Evolutionary conservation across 1,140 invertebrate species (phyloP), one percentile per base, ranked within the genome.

Genomic region (Vanessa tameamea): DNA sequence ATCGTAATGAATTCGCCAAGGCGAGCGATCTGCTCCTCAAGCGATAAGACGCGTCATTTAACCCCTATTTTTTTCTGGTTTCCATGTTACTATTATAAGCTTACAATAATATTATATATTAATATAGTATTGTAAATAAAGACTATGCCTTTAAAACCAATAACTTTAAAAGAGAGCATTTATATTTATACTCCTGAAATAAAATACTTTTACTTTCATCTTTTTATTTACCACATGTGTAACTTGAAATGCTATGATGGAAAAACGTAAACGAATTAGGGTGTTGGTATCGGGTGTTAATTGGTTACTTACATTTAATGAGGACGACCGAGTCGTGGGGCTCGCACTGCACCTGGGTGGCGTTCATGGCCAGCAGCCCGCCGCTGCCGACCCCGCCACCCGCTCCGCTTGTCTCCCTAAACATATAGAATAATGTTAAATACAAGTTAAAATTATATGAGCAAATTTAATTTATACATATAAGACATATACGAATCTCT

Each of bases 331-430:
- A 90, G 85, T 92, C 89, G 85, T 91, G 90, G 83, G 89, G 88
- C 85, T 92, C 90, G 79, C 89, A 91, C 80, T 91, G 89, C 82
- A 92, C 90, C 87, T 91, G 90, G 89, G 90, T 92, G 90, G 90
- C 89, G 88, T 92, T 91, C 90, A 92, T 91, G 87, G 90, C 84
- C 84, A 92, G 89, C 90, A 92, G 89, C 82, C 87, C 87, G 64
- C 87, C 89, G 85, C 87, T 83, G 89, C 87, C 85, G 84, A 83
- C 85, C 82, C 84, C 89, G 88, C 88, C 90, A 88, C 88, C 89
- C 89, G 86, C 82, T 64, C 86, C 86, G 86, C 81, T 88, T 80
- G 89, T 80, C 82, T 91, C 89, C 74, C 90, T 92, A 78, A 37
- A 81, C 75, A 75, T 75, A 51, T 50, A 67, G 53, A 37, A 31